These are phyloP conservation scores for Musca vetustissima DNA, from an alignment of 1,140 invertebrate genomes.

Conservation along the genomic window DNA sequence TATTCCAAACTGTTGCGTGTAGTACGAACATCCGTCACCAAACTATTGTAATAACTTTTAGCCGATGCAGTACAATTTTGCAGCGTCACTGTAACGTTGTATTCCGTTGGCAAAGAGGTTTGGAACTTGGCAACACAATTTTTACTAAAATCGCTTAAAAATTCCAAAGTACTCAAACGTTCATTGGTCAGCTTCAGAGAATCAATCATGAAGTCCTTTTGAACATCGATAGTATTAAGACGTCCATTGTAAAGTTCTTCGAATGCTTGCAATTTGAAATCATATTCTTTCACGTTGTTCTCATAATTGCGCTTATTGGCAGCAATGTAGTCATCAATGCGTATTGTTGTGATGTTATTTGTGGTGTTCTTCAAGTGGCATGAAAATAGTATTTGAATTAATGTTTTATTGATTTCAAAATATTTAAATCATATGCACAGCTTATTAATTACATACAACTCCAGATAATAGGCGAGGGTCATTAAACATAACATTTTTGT, in stretches of 20 bases:
- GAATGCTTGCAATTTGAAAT: conserved; percentile 3
- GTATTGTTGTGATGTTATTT: background rate
- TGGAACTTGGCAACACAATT: background rate
- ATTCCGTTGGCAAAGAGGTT: background rate
- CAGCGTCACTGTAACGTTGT: too few species aligned
- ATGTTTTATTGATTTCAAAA: too few species aligned
- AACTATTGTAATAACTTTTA: too few species aligned
- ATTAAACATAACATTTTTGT: too few species aligned
- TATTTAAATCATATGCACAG: too few species aligned
- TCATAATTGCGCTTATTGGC: conserved; percentile 12
- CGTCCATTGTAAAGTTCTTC: background rate
- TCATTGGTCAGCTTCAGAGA: background rate
- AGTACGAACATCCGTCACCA: too few species aligned
- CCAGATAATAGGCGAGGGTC: too few species aligned
- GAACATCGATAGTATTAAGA: background rate
- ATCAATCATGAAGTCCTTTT: background rate
- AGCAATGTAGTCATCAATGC: conserved; percentile 13
- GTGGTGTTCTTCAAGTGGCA: too few species aligned
- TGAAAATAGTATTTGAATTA: too few species aligned
- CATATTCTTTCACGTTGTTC: background rate
- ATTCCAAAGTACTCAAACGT: conserved; percentile 1
- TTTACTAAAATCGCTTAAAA: background rate
- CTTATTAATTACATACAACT: too few species aligned
- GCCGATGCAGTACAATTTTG: too few species aligned
- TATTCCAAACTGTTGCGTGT: too few species aligned